Percentiles rank a stretch among this genome's conserved stretches.
These are phyloP conservation scores for Myxocyprinus asiaticus DNA, from an alignment of 2,113 vertebrate genomes.

Conservation along the genomic window DNA sequence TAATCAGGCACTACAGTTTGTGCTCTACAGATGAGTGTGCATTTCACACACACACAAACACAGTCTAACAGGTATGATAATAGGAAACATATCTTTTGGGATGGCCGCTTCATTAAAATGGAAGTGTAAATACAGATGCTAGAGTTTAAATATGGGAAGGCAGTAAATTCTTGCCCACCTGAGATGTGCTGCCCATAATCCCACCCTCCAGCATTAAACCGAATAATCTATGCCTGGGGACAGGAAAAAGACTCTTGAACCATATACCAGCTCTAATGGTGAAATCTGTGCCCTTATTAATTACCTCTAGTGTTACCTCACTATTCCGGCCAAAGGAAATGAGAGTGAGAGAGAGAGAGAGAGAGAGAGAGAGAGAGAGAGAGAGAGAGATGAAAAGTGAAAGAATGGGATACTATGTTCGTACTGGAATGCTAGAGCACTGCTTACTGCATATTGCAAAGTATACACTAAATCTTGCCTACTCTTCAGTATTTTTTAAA, in stretches of 20 bases:
- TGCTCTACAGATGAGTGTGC: neutral
- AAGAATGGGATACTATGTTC: neutral
- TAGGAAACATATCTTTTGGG: constrained; percentile 55
- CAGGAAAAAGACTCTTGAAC: constrained; percentile 27
- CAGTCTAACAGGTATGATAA: constrained; percentile 46
- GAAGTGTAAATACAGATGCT: constrained; percentile 19
- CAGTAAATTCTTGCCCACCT: constrained; percentile 69
- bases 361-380: no score
- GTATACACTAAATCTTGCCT: neutral
- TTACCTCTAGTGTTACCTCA: neutral
- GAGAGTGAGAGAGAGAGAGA: no score
- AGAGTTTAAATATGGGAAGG: constrained; percentile 53
- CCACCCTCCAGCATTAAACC: constrained; percentile 65
- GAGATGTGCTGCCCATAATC: constrained; percentile 74
- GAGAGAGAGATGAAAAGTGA: no score
- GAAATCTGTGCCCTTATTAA: constrained; percentile 30
- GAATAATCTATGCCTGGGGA: constrained; percentile 23
- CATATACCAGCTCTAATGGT: constrained; percentile 43
- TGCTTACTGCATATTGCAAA: neutral
- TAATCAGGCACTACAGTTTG: neutral
- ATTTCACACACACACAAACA: no score
- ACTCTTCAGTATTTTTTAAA: no score
- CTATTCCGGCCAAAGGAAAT: neutral
- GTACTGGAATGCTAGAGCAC: no score
- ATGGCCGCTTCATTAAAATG: constrained; percentile 23